Conservation (phyloP, 2,797 vertebrate species). For the Pangasius sanitwongsei region DNA sequence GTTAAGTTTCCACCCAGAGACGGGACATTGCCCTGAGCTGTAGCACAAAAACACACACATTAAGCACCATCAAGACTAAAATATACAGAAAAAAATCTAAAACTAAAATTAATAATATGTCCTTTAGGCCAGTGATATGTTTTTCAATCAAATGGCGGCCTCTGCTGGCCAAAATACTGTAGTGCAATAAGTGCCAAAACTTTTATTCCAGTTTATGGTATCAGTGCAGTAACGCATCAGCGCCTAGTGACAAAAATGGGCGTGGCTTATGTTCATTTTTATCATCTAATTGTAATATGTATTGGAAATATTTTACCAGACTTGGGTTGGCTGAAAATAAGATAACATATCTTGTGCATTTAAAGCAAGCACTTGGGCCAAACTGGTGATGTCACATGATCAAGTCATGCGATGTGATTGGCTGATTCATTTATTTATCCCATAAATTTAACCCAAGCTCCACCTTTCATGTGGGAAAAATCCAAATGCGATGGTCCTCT, state of each 20-base stretch:
- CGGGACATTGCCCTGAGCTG: conserved; percentile 80
- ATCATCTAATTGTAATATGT: background rate
- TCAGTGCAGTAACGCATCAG: background rate
- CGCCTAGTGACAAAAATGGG: background rate
- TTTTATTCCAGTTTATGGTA: background rate
- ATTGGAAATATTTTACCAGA: background rate
- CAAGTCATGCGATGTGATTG: background rate
- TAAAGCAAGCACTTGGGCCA: background rate
- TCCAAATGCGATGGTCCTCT: background rate
- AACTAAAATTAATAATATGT: background rate
- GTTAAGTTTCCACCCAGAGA: conserved; percentile 82
- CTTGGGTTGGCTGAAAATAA: background rate
- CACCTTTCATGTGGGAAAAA: background rate
- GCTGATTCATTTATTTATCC: background rate
- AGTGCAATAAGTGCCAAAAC: background rate
- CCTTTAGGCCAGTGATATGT: background rate
- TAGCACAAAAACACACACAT: background rate
- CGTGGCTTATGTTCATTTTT: background rate
- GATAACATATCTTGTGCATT: background rate
- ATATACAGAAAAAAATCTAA: background rate
- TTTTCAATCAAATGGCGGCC: background rate
- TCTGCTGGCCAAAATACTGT: conserved; percentile 8
- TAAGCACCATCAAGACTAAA: background rate
- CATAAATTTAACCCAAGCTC: background rate
- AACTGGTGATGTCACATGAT: background rate